Percentiles rank a stretch among this genome's conserved stretches.
Conservation (phyloP, 2,113 vertebrate species). For the Macrotus californicus region DNA sequence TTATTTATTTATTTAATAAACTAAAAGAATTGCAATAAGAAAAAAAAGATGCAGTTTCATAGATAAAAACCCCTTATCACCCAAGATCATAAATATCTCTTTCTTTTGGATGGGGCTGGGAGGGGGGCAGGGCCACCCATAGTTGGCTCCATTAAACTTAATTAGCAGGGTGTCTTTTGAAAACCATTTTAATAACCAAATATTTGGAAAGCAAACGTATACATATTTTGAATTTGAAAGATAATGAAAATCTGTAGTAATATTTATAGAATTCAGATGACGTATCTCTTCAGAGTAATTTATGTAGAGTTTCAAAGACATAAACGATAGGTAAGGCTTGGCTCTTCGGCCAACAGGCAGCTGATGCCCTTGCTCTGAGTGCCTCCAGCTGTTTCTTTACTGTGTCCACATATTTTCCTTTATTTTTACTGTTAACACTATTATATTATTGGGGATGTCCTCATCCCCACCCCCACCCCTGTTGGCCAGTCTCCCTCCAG, state of each 20-base stretch:
- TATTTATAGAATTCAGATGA: background rate
- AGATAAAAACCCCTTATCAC: background rate
- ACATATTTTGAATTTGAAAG: background rate
- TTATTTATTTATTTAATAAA: background rate
- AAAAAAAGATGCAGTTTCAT: background rate
- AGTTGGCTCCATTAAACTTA: background rate
- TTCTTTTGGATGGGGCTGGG: background rate
- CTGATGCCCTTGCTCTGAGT: background rate
- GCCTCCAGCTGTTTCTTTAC: background rate
- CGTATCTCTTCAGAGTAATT: background rate
- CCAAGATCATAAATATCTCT: background rate
- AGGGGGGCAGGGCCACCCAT: background rate
- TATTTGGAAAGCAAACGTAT: background rate
- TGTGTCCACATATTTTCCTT: background rate
- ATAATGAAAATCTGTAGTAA: background rate
- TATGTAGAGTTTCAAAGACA: background rate
- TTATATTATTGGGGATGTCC: too few species aligned
- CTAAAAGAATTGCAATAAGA: background rate
- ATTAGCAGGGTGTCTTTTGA: background rate
- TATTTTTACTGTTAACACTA: too few species aligned
- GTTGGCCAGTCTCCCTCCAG: too few species aligned
- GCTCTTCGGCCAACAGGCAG: background rate
- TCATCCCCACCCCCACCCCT: too few species aligned
- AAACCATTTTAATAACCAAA: background rate
- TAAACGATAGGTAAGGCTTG: background rate